These are phyloP conservation scores for Drosophila arawakana DNA, from an alignment of 1,140 invertebrate species.

Conservation along the genomic window DNA sequence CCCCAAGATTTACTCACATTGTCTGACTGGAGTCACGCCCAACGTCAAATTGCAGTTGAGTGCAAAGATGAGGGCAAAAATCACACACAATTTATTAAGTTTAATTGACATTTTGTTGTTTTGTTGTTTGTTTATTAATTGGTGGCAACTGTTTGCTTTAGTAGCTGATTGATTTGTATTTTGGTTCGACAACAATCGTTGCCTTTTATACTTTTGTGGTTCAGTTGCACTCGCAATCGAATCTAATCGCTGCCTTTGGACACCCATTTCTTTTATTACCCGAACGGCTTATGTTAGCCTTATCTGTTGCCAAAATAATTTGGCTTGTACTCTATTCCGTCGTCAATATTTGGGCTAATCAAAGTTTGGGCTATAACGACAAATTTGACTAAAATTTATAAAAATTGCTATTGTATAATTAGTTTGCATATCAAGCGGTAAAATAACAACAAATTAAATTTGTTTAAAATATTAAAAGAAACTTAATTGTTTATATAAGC, in stretches of 20 bases:
- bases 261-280: constrained; percentile 11
- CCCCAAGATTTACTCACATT: constrained; percentile 50
- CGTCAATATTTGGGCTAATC: not conserved
- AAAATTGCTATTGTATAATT: not conserved
- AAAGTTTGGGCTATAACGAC: not conserved
- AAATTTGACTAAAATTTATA: not conserved
- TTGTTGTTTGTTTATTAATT: not conserved
- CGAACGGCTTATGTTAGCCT: constrained; percentile 1
- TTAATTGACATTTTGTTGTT: constrained; percentile 39
- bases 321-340: not conserved
- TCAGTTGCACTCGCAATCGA: constrained; percentile 42
- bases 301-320: constrained; percentile 27
- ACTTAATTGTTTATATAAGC: too few species aligned
- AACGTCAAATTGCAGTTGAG: constrained; percentile 31
- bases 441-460: too few species aligned
- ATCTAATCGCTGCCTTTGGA: constrained; percentile 54
- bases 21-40: constrained; percentile 53
- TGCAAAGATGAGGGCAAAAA: constrained; percentile 34
- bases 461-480: too few species aligned
- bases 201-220: constrained; percentile 47
- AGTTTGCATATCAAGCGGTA: not conserved
- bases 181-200: not conserved
- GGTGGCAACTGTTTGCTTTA: constrained; percentile 10
- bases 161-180: constrained; percentile 27
- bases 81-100: constrained; percentile 24